These are phyloP conservation scores for Poeciliopsis turrubarensis DNA, from an alignment of 2,113 vertebrate species.

Conservation along the genomic window DNA sequence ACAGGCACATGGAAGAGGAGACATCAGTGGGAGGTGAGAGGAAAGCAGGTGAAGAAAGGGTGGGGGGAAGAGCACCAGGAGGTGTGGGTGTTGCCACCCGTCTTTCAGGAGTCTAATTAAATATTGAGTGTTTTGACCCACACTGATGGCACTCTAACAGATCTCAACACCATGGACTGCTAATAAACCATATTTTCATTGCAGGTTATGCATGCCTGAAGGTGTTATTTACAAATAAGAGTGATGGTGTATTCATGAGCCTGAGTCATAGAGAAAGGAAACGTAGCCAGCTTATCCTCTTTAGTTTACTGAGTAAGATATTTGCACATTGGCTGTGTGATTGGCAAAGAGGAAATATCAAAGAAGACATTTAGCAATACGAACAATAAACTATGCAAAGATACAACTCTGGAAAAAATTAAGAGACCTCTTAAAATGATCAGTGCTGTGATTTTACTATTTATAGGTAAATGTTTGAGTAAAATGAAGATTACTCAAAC, in stretches of 20 bases:
- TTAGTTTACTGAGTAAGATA: conserved; percentile 8
- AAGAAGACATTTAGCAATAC: neutral
- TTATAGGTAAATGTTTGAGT: no score
- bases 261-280: conserved; percentile 18
- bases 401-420: neutral
- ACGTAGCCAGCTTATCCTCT: conserved; percentile 4
- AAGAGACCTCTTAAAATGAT: no score
- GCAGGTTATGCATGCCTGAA: neutral
- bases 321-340: conserved; percentile 1
- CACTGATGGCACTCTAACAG: conserved; percentile 47
- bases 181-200: conserved; percentile 27
- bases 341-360: conserved; percentile 26
- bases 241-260: conserved; percentile 28
- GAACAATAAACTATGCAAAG: neutral
- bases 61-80: conserved; percentile 5
- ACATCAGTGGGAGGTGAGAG: conserved; percentile 54
- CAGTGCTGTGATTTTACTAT: no score
- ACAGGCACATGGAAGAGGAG: conserved; percentile 56
- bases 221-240: conserved; percentile 27
- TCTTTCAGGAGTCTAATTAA: conserved; percentile 73
- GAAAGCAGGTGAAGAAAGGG: conserved; percentile 30
- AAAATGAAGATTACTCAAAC: no score
- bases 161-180: conserved; percentile 28
- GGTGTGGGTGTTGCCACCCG: conserved; percentile 52
- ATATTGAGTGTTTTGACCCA: conserved; percentile 72